Conservation (phyloP, 1,140 invertebrate genomes). For the Macrosteles quadrilineatus region DNA sequence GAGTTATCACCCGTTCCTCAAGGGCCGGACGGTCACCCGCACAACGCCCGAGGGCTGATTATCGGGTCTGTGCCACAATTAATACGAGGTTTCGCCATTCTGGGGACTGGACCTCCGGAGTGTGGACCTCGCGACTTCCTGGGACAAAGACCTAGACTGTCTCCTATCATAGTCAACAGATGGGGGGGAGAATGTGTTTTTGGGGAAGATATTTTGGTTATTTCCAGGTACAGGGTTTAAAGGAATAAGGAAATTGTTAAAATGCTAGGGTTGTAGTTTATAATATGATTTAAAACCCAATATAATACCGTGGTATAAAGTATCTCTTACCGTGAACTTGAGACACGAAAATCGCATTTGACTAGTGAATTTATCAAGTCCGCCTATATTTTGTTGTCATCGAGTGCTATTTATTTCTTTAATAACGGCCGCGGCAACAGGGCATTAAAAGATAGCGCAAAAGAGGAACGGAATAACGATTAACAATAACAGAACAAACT, state of each 20-base stretch:
- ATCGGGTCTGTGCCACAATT: constrained; percentile 12
- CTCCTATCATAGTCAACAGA: too few species aligned
- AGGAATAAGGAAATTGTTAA: too few species aligned
- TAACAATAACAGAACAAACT: constrained; percentile 21
- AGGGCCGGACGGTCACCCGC: neutral
- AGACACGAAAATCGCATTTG: too few species aligned
- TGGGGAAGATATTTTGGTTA: too few species aligned
- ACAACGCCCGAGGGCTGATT: neutral
- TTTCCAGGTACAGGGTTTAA: too few species aligned
- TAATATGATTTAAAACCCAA: too few species aligned
- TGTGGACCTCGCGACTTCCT: neutral
- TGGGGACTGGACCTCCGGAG: neutral
- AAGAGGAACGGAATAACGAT: constrained; percentile 6
- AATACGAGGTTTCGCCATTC: constrained; percentile 14
- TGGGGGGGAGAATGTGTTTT: too few species aligned
- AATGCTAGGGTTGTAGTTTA: too few species aligned
- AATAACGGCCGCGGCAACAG: constrained; percentile 2
- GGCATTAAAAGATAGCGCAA: constrained; percentile 24
- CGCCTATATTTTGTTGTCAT: constrained; percentile 1
- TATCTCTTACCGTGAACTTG: too few species aligned
- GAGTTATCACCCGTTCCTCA: constrained; percentile 4
- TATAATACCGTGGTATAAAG: too few species aligned
- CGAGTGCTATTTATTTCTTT: constrained; percentile 1
- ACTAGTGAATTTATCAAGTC: too few species aligned
- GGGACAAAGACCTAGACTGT: neutral